Conservation (phyloP, 2,113 vertebrate species). For the Sclerurus mexicanus region DNA sequence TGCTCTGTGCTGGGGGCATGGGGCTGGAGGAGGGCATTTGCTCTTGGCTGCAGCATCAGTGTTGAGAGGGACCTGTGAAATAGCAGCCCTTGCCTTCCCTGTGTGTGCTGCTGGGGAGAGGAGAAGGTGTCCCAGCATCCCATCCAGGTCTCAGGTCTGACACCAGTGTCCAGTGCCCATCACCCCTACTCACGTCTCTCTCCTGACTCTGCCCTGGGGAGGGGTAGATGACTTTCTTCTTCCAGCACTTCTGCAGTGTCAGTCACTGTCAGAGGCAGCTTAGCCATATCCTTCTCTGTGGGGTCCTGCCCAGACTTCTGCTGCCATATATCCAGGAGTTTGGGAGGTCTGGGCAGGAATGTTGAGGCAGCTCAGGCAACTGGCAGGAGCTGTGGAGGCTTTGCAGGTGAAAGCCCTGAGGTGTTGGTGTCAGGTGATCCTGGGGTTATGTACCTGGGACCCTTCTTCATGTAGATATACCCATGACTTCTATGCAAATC, state of each 20-base stretch:
- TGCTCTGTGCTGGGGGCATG: background rate
- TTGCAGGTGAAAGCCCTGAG: background rate
- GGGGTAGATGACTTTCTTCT: background rate
- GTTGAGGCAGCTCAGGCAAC: background rate
- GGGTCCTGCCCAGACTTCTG: background rate
- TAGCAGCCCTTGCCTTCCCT: background rate
- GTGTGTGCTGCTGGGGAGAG: background rate
- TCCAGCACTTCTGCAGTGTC: background rate
- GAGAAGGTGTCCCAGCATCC: background rate
- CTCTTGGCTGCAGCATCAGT: rapidly evolving
- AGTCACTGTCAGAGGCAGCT: background rate
- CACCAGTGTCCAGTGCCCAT: background rate
- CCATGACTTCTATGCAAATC: background rate
- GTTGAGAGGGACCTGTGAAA: background rate
- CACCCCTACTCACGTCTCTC: background rate
- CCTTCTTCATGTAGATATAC: background rate
- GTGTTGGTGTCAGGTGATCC: rapidly evolving
- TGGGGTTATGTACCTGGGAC: background rate
- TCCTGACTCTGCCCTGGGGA: background rate
- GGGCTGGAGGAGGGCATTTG: background rate
- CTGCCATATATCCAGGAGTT: background rate
- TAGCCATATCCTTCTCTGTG: rapidly evolving
- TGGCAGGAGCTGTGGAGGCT: background rate
- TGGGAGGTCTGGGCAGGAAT: background rate
- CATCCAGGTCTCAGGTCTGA: background rate